phyloP scores from a whole-genome alignment of 2,888 invertebrate species.

The Acanthosepion lycidas region DNA sequence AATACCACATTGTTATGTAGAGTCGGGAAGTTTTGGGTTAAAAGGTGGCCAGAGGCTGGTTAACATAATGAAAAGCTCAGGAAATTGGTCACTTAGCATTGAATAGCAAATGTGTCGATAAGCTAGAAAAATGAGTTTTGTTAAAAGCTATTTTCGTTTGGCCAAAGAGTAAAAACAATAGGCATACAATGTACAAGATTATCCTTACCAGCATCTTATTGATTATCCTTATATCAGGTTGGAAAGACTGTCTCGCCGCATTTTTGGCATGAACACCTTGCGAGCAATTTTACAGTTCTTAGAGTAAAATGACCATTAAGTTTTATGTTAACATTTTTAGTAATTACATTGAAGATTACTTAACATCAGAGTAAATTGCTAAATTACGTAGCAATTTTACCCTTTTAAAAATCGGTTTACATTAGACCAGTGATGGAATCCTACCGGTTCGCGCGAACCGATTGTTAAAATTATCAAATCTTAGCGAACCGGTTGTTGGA shows the following conservation, averaged over 20 bases:
- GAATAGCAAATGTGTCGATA: background rate
- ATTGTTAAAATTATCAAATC: no score
- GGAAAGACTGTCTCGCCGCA: background rate
- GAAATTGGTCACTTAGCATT: background rate
- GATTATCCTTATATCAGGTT: background rate
- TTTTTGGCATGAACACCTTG: no score
- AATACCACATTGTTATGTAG: background rate
- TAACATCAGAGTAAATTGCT: no score
- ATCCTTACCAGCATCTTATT: background rate
- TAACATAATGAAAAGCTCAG: background rate
- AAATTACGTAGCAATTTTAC: no score
- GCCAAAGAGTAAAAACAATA: background rate
- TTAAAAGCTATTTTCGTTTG: background rate
- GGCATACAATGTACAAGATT: background rate
- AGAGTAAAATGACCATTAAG: no score
- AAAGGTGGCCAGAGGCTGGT: background rate
- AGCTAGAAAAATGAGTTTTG: background rate
- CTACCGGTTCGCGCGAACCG: no score
- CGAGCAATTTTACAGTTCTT: no score
- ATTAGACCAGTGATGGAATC: no score
- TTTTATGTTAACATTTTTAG: no score
- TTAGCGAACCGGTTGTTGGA: no score
- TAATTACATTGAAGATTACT: no score
- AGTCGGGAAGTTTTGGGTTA: slow-evolving; percentile 1
- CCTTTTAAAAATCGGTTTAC: no score